phyloP scores from a whole-genome alignment of 2,888 invertebrate species.

The Sminthurinus aureus region DNA sequence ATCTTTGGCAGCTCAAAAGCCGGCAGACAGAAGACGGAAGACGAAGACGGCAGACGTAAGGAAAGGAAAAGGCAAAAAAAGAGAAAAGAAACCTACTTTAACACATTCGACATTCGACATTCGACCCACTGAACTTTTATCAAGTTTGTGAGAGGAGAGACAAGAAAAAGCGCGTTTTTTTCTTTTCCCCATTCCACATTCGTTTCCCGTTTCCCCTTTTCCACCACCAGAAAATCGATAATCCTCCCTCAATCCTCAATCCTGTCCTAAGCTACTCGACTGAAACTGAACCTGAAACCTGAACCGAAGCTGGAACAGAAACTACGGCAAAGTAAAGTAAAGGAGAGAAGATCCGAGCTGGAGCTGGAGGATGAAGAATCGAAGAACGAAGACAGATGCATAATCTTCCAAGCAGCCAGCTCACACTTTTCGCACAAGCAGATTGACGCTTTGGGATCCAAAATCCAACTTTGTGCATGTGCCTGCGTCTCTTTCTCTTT shows the following conservation, averaged over 20 bases:
- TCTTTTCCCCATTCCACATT: not conserved
- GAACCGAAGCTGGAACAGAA: not conserved
- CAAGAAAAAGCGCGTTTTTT: not conserved
- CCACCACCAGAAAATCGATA: not conserved
- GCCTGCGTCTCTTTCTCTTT: too few species aligned
- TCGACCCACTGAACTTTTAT: constrained; percentile 38
- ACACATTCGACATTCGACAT: constrained; percentile 8
- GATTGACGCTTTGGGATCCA: too few species aligned
- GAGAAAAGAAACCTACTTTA: not conserved
- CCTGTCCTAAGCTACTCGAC: constrained; percentile 4
- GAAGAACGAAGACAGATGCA: not conserved
- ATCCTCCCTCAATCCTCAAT: not conserved
- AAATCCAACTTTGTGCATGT: too few species aligned
- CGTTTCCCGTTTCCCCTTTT: not conserved
- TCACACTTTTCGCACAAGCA: not conserved
- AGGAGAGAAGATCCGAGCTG: not conserved
- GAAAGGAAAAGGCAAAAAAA: not conserved
- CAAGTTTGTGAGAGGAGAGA: constrained; percentile 16
- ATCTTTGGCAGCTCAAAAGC: not conserved
- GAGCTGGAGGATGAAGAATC: too few species aligned
- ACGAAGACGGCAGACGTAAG: not conserved
- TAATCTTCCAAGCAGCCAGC: not conserved
- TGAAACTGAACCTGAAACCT: not conserved
- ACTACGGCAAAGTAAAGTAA: not conserved
- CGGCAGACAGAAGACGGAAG: not conserved